Base-by-base conservation (phyloP, 2,888 invertebrate species). In the Agonopterix subpropinquella region DNA sequence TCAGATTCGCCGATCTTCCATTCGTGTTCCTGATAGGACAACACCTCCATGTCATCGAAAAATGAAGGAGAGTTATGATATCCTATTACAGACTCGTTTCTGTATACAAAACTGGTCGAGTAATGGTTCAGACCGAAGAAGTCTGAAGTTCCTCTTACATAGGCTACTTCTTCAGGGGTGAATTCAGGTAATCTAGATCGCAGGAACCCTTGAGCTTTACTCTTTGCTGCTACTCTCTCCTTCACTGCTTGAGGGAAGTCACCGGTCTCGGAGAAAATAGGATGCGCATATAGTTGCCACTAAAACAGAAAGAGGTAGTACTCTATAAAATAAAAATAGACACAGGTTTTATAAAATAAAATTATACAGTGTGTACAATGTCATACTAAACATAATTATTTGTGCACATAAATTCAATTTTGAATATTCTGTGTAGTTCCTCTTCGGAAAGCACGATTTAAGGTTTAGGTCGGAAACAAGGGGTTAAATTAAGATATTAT, bases 101-200 rank as follows among this genome's bases (percentile, higher is more conserved):
- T 67, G 5, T 81, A 86, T 1, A 75, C 78, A 44, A 90, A 59
- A 51, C 66, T 67, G 5, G 90, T 77, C 0, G 91, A 89, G 68
- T 95, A 95, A 54, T 92, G 90, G 60, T 94, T 94, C 4, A 94
- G 69, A 7, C 93, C 93, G 52, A 94, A 90, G 73, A 92, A 93
- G 65, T 95, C 95, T 0, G 90, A 88, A 1, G 70, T 62, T 41
- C 87, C 91, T n/a, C 77, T 83, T 11, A 94, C 85, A 46, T 83
- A 82, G 43, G 83, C 73, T 1, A 92, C 84, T 85, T 93, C 93
- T 46, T 91, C 87, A 0, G 68, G 50, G 2, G 90, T 90, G 51
- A 92, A 90, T 58, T 76, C 74, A 0, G 92, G 92, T 18, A 93
- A 67, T 49, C 92, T 85, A 0, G 92, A 91, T 45, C 80, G 68